Evolutionary conservation across 1,140 invertebrate species (phyloP).

Genomic region (Oppia nitens): DNA sequence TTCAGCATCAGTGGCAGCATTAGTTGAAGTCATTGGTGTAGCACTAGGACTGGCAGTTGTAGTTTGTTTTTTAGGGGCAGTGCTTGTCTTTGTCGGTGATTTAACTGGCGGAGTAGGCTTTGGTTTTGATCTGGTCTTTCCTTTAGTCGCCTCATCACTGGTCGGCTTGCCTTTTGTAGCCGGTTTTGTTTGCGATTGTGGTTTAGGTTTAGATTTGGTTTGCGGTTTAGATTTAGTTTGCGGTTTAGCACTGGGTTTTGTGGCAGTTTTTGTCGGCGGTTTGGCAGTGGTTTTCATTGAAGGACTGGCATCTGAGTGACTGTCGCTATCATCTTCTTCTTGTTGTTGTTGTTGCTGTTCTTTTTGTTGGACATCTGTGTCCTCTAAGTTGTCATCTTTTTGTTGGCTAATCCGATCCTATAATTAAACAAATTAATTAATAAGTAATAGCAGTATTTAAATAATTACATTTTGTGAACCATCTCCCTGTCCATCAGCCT

Average conservation of each 20-base stretch:
- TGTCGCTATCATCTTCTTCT: background rate
- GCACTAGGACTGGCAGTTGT: background rate
- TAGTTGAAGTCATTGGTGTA: background rate
- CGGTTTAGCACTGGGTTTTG: background rate
- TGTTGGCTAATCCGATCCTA: too few relatives aligned
- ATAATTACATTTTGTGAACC: background rate
- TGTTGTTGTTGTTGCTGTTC: background rate
- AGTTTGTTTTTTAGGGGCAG: background rate
- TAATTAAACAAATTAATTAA: too few relatives aligned
- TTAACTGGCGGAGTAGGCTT: background rate
- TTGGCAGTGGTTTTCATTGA: background rate
- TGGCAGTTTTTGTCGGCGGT: background rate
- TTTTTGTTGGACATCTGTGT: background rate
- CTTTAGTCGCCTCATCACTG: background rate
- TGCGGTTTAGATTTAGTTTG: background rate
- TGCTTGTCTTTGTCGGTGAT: background rate
- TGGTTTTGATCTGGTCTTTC: background rate
- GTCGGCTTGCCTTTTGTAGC: background rate
- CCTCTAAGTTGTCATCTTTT: too few relatives aligned
- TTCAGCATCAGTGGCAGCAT: background rate
- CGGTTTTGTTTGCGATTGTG: background rate
- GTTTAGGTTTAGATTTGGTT: conserved; percentile 7
- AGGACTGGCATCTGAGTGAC: background rate
- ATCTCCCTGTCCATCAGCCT: background rate
- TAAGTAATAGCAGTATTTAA: too few relatives aligned